These are phyloP conservation scores for Micrastur ruficollis DNA, from an alignment of 2,797 vertebrate genomes.

Conservation along the genomic window DNA sequence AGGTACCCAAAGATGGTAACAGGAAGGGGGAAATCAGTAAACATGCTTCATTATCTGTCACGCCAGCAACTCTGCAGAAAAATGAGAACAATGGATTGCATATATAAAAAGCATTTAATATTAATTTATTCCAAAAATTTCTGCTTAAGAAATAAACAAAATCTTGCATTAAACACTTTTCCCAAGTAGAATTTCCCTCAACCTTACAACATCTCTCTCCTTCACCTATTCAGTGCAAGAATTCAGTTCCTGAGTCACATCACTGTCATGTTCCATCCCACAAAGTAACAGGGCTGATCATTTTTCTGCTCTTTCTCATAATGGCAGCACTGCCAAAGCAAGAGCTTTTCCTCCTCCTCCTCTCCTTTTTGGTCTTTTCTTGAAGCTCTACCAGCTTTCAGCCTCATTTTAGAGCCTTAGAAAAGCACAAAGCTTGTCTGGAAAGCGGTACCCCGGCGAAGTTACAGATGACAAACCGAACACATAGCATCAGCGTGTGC, in stretches of 20 bases:
- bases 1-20: background rate
- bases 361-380: background rate
- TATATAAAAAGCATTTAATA: background rate
- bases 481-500: background rate
- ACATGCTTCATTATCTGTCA: background rate
- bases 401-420: background rate
- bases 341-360: background rate
- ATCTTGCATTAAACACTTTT: background rate
- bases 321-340: background rate
- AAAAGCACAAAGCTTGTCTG: background rate
- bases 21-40: background rate
- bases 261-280: background rate
- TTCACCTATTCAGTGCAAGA: background rate
- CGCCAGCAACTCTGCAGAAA: background rate
- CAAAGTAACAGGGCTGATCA: accelerated
- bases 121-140: background rate
- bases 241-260: background rate
- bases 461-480: background rate
- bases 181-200: background rate
- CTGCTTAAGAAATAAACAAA: background rate
- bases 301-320: background rate
- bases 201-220: background rate
- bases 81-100: background rate
- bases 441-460: background rate
- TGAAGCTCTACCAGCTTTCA: background rate